Percentiles rank a stretch among this genome's conserved stretches.
phyloP scores from a whole-genome alignment of 2,888 invertebrate species.

The Macrophya annulata region DNA sequence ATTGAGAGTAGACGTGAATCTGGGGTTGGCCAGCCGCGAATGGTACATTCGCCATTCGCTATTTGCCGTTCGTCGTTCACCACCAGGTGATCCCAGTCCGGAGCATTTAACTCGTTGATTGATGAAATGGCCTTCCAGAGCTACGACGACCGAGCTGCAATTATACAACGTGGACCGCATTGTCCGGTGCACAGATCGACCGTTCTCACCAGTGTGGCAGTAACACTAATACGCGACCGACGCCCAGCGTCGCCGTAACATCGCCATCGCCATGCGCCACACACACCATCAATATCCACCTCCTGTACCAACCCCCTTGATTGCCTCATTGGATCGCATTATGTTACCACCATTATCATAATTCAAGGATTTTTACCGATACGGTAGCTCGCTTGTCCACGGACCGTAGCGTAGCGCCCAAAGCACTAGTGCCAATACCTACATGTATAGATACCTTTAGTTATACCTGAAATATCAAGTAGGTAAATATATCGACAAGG shows the following conservation, averaged over 20 bases:
- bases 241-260: slow-evolving; percentile 58
- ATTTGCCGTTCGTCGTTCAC: slow-evolving; percentile 32
- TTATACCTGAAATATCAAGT: not conserved
- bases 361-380: slow-evolving; percentile 77
- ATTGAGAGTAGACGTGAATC: slow-evolving; percentile 17
- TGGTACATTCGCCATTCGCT: slow-evolving; percentile 24
- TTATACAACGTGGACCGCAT: slow-evolving; percentile 76
- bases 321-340: slow-evolving; percentile 80
- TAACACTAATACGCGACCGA: slow-evolving; percentile 75
- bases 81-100: slow-evolving; percentile 60
- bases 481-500: not conserved
- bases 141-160: slow-evolving; percentile 74
- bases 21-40: slow-evolving; percentile 9
- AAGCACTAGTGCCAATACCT: slow-evolving; percentile 5
- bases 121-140: slow-evolving; percentile 76
- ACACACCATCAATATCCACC: slow-evolving; percentile 72
- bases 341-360: slow-evolving; percentile 79
- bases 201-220: slow-evolving; percentile 69
- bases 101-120: slow-evolving; percentile 77
- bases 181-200: slow-evolving; percentile 76
- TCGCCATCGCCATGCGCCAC: slow-evolving; percentile 26
- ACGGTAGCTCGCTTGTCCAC: slow-evolving; percentile 36
- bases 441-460: not conserved
- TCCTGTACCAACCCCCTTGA: slow-evolving; percentile 72
- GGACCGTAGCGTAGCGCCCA: not conserved